Conservation (phyloP, 2,888 invertebrate genomes). For the Hemithea aestivaria region DNA sequence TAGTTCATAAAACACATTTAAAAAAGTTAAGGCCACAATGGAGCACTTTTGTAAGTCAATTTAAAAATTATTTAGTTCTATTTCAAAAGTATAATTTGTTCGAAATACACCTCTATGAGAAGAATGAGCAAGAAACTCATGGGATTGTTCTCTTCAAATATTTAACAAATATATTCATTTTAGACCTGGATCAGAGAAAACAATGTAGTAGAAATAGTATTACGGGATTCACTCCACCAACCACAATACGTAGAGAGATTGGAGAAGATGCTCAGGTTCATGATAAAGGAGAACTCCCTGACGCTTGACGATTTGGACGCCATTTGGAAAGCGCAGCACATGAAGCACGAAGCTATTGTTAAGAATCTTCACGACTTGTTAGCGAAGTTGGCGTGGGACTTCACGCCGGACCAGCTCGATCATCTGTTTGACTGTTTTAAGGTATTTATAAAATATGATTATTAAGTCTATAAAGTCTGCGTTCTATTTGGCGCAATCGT, state of each 20-base stretch:
- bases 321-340: slow-evolving; percentile 98
- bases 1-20: too few species aligned
- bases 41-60: too few species aligned
- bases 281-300: slow-evolving; percentile 95
- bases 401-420: slow-evolving; percentile 97
- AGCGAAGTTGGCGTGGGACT: slow-evolving; percentile 98
- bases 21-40: too few species aligned
- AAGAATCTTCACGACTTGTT: slow-evolving; percentile 98
- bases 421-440: slow-evolving; percentile 98
- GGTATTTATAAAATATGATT: slow-evolving; percentile 59
- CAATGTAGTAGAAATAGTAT: slow-evolving; percentile 95
- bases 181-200: slow-evolving; percentile 98
- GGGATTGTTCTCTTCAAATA: too few species aligned
- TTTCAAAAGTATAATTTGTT: too few species aligned
- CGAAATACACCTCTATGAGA: too few species aligned
- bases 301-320: slow-evolving; percentile 95
- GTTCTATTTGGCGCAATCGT: too few species aligned
- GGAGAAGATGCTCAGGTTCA: slow-evolving; percentile 97
- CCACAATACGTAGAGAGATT: slow-evolving; percentile 98
- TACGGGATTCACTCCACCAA: slow-evolving; percentile 97
- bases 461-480: too few species aligned
- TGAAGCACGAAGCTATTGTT: slow-evolving; percentile 98
- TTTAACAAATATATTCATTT: slow-evolving; percentile 30
- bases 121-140: too few species aligned
- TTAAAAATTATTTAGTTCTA: too few species aligned